Evolutionary conservation across 2,888 invertebrate species (phyloP), one percentile per base, ranked within the genome.

Genomic region (Aleiodes alternator): DNA sequence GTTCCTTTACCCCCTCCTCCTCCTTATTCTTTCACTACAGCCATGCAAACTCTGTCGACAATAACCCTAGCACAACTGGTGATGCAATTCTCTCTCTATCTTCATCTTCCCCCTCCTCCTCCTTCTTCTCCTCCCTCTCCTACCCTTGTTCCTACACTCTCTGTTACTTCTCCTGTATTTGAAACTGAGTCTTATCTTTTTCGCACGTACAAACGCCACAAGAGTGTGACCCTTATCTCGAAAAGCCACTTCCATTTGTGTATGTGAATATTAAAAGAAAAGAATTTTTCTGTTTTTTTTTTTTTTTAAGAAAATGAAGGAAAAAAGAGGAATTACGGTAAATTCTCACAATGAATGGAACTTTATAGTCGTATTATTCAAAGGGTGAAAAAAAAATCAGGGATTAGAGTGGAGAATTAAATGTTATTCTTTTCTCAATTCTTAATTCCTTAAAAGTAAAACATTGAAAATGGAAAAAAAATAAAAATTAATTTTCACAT

Each of bases 101-200:
- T 74, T 51, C 50, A 38, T 70, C 50, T 55, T 64, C 69, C 51
- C 73, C 31, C 23, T 23, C 23, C 23, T 23, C 23, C 23, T 23
- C 23, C 23, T 55, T 2, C 23, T 70, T 70, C 38, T 70, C 64
- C 51, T 16, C 61, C 74, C 69, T 51, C 50, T 23, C 64, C 69
- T 38, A 73, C 31, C 78, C 72, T 66, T 68, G 56, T 68, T 76
- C 66, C 57, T 72, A 53, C 64, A 43, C 69, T 50, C 69, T 23
- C 23, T 23, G 23, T 23, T 23, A 23, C 23, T 23, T 23, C 23
- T 59, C 6, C 51, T 11, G 38, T 71, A 38, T 43, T 55, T 31
- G 50, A 14, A 38, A 29, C 72, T 75, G 57, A 69, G 57, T 73
- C 70, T 70, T 70, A 48, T 70, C 70, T 53, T 55, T 56, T 53